phyloP scores from a whole-genome alignment of 2,113 vertebrate genomes.

The Carettochelys insculpta region DNA sequence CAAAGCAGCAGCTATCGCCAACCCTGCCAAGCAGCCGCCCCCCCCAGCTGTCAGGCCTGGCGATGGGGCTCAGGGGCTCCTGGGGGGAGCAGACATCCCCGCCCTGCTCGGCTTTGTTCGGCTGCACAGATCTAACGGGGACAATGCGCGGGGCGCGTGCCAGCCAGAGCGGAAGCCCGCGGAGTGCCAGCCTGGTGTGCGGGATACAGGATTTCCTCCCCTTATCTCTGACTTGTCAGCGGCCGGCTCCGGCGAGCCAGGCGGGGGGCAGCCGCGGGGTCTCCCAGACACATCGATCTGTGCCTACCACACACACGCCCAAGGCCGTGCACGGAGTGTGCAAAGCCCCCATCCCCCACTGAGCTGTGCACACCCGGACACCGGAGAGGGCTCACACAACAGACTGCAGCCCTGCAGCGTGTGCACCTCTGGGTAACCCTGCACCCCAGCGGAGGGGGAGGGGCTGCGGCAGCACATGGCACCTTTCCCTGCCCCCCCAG shows the following conservation, averaged over 20 bases:
- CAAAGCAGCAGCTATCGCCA: background rate
- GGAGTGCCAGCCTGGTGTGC: conserved; percentile 50
- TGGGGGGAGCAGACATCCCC: background rate
- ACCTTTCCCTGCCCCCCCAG: background rate
- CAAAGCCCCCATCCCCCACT: background rate
- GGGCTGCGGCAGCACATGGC: too few species aligned
- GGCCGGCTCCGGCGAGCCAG: background rate
- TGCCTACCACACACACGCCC: too few species aligned
- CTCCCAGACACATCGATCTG: background rate
- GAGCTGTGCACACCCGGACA: background rate
- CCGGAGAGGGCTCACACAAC: too few species aligned
- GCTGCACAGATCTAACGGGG: background rate
- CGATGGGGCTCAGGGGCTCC: background rate
- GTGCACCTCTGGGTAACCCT: background rate
- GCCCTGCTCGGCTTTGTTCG: background rate
- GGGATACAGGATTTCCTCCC: conserved; percentile 76
- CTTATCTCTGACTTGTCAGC: conserved; percentile 61
- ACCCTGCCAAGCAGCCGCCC: background rate
- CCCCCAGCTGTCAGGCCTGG: background rate
- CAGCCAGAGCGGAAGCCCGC: conserved; percentile 54
- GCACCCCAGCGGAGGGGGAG: background rate
- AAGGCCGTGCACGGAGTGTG: too few species aligned
- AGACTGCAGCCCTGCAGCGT: too few species aligned
- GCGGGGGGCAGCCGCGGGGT: background rate
- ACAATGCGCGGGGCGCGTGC: background rate